Conservation (phyloP, 2,888 invertebrate species). For the Eupithecia pulchellata region DNA sequence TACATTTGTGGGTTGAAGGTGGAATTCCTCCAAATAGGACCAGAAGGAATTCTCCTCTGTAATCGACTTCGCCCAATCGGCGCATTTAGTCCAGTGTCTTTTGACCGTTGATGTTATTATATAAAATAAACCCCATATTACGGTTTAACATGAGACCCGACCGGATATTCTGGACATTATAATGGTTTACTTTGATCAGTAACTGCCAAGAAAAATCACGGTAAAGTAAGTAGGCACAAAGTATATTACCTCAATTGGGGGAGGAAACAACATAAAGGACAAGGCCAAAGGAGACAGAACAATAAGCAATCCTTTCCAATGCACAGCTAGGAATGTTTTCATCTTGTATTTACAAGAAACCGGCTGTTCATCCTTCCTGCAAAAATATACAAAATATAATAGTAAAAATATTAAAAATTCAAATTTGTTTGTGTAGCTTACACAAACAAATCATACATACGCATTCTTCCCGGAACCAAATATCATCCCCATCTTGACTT, state of each 20-base stretch:
- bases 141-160: no score
- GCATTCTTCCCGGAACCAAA: not conserved
- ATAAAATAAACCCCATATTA: no score
- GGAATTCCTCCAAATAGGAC: no score
- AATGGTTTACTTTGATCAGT: no score
- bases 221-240: not conserved
- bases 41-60: no score
- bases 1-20: no score
- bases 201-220: not conserved
- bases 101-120: no score
- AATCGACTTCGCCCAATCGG: no score
- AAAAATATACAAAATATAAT: not conserved
- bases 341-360: not conserved
- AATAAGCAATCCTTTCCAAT: slow-evolving; percentile 32
- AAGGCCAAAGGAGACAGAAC: not conserved
- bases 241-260: slow-evolving; percentile 51
- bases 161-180: no score
- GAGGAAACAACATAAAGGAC: slow-evolving; percentile 17
- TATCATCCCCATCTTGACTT: not conserved
- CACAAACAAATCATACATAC: not conserved
- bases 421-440: not conserved
- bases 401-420: not conserved
- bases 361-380: slow-evolving; percentile 21
- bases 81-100: no score
- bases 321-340: slow-evolving; percentile 24